Evolutionary conservation across 2,888 invertebrate genomes (phyloP).

Genomic region (Urechis unicinctus): DNA sequence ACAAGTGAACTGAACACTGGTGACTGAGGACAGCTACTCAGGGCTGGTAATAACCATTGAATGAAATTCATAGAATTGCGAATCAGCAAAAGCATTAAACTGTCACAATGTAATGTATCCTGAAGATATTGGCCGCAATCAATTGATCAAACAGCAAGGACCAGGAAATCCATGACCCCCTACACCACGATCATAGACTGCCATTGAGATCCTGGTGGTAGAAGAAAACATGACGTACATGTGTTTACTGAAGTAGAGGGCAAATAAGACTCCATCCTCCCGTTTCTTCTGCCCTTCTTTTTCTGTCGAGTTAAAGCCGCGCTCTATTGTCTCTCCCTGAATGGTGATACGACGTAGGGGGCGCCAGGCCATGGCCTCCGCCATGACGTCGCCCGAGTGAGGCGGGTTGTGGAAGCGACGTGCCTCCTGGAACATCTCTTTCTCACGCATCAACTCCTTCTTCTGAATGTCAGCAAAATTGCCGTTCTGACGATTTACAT

Average conservation of each 20-base stretch:
- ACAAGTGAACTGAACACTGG: background rate
- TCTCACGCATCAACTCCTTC: conserved; percentile 79
- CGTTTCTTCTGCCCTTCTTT: conserved; percentile 79
- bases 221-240: conserved; percentile 14
- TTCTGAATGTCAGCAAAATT: conserved; percentile 82
- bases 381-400: no score
- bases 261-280: conserved; percentile 70
- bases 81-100: no score
- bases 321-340: conserved; percentile 36
- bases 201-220: background rate
- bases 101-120: no score
- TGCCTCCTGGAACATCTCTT: conserved; percentile 29
- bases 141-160: no score
- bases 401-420: no score
- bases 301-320: conserved; percentile 68
- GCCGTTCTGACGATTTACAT: conserved; percentile 72
- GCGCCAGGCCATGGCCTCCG: background rate
- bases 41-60: no score
- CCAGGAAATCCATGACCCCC: no score
- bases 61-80: no score
- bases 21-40: no score
- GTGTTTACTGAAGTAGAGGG: conserved; percentile 48
- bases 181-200: no score
- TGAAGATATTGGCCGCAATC: no score
- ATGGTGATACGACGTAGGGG: background rate